phyloP scores from a whole-genome alignment of 35 echinoderm and acorn worm genomes.

The Nesometra sesokonis region DNA sequence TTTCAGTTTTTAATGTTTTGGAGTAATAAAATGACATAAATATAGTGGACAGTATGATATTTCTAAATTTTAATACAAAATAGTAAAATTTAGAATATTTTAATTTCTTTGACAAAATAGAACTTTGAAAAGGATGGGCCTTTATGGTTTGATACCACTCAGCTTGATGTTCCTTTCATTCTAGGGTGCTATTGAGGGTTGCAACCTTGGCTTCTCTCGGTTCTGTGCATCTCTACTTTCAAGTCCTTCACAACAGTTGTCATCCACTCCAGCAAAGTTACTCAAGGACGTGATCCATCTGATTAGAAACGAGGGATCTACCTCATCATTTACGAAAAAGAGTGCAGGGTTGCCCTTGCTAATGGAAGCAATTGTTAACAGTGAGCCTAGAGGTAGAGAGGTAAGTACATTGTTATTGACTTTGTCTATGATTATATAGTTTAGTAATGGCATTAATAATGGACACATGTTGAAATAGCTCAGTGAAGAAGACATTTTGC shows the following conservation, averaged over 20 bases:
- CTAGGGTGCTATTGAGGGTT: constrained; percentile 81
- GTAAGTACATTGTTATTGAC: constrained; percentile 30
- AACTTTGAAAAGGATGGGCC: too few relatives aligned
- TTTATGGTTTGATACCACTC: too few relatives aligned
- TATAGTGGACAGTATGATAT: too few relatives aligned
- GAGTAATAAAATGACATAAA: too few relatives aligned
- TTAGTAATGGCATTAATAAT: too few relatives aligned
- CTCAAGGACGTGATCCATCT: constrained; percentile 36
- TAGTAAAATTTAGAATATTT: too few relatives aligned
- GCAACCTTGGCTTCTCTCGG: constrained; percentile 51
- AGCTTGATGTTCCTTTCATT: background rate
- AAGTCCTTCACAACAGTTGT: constrained; percentile 39
- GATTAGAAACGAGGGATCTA: constrained; percentile 24
- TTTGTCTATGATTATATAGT: too few relatives aligned
- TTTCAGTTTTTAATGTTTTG: too few relatives aligned
- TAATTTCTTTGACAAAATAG: too few relatives aligned
- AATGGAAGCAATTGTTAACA: constrained; percentile 65
- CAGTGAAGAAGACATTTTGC: too few relatives aligned
- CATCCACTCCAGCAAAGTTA: constrained; percentile 28
- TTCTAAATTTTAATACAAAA: too few relatives aligned
- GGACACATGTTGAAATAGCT: too few relatives aligned
- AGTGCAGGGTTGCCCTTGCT: constrained; percentile 81
- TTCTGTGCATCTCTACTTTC: constrained; percentile 55
- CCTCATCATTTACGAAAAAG: constrained; percentile 76
- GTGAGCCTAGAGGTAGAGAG: constrained; percentile 80